Evolutionary conservation across 2,113 vertebrate genomes (phyloP).

Genomic region (Psittacara wagleri): DNA sequence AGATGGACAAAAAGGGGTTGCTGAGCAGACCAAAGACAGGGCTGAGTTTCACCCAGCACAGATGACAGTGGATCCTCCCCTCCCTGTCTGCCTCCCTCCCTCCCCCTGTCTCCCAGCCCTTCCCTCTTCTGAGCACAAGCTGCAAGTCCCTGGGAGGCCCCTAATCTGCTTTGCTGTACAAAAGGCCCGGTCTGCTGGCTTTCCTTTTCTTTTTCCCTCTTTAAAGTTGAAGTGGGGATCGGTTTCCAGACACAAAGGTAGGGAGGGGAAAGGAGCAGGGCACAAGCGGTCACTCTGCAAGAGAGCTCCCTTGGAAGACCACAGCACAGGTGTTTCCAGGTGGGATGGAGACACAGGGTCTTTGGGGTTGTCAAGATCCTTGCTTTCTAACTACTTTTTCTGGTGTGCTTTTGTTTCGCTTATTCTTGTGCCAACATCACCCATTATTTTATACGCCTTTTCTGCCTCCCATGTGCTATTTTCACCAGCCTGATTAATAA

Average conservation of each 20-base stretch:
- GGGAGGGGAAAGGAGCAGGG: neutral
- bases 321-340: neutral
- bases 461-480: neutral
- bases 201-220: slow-evolving; percentile 53
- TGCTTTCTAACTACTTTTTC: neutral
- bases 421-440: neutral
- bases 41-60: neutral
- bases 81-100: neutral
- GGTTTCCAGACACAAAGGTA: neutral
- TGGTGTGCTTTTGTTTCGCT: neutral
- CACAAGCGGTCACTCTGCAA: neutral
- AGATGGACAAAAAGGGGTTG: neutral
- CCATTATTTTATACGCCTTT: neutral
- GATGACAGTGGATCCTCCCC: neutral
- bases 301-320: neutral
- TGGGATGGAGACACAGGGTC: neutral
- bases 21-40: neutral
- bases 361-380: neutral
- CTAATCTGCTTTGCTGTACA: slow-evolving; percentile 59
- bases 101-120: neutral
- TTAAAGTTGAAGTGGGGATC: slow-evolving; percentile 52
- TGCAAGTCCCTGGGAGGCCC: slow-evolving; percentile 41
- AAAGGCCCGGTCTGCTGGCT: slow-evolving; percentile 35
- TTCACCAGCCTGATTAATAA: neutral
- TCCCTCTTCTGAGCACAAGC: neutral